Percentiles rank a stretch among this genome's conserved stretches.
phyloP scores from a whole-genome alignment of 2,888 invertebrate species.

The Callinectes sapidus region DNA sequence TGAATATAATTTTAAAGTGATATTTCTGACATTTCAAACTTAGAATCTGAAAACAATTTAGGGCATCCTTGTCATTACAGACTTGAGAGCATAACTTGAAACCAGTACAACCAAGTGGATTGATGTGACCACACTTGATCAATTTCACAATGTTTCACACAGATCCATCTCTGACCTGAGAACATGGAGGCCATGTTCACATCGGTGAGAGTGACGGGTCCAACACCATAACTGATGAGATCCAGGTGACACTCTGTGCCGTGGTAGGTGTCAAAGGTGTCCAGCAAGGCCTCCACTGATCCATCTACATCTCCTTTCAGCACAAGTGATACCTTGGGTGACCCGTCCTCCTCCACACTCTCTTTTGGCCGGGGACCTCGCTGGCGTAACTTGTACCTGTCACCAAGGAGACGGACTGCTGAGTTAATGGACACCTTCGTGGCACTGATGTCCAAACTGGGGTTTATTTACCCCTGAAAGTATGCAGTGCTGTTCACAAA shows the following conservation, averaged over 20 bases:
- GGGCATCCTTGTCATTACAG: conserved; percentile 38
- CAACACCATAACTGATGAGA: conserved; percentile 93
- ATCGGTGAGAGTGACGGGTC: conserved; percentile 88
- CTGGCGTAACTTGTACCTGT: conserved; percentile 31
- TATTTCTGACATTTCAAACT: too few species aligned
- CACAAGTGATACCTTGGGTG: conserved; percentile 80
- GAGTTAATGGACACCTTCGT: not conserved
- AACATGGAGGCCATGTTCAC: conserved; percentile 87
- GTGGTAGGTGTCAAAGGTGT: conserved; percentile 91
- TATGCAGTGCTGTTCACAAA: too few species aligned
- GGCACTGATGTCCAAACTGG: too few species aligned
- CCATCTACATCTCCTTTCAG: conserved; percentile 95
- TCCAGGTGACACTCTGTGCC: conserved; percentile 86
- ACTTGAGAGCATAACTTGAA: conserved; percentile 75
- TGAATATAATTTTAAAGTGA: too few species aligned
- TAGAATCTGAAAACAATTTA: too few species aligned
- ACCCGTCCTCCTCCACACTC: conserved; percentile 18
- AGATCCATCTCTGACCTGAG: conserved; percentile 77
- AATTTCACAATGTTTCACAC: not conserved
- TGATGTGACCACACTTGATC: not conserved
- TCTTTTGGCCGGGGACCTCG: conserved; percentile 49
- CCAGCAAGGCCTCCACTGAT: conserved; percentile 94
- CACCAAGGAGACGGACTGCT: not conserved
- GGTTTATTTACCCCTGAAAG: too few species aligned
- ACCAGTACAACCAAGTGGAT: too few species aligned